Evolutionary conservation across 2,888 invertebrate species (phyloP).

Genomic region (Drosophila mulleri): DNA sequence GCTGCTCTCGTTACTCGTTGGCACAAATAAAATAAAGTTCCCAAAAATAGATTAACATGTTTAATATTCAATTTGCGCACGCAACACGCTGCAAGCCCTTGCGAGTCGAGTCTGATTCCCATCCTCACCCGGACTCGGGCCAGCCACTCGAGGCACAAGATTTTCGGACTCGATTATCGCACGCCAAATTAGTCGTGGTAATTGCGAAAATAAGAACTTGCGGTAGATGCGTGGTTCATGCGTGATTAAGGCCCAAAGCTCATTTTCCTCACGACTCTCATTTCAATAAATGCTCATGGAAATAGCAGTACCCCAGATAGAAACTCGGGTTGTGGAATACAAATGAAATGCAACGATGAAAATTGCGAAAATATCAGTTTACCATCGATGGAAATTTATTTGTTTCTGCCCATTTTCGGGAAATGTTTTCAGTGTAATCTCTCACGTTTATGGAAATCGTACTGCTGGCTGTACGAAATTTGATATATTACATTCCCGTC

Average conservation of each 20-base stretch:
- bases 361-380: too few relatives aligned
- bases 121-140: not conserved
- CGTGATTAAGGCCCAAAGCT: not conserved
- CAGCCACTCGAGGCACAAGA: conserved; percentile 42
- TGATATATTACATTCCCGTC: too few relatives aligned
- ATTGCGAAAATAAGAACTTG: conserved; percentile 46
- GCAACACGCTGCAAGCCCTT: conserved; percentile 42
- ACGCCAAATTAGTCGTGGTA: conserved; percentile 59
- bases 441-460: too few relatives aligned
- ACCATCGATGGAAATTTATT: too few relatives aligned
- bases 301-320: too few relatives aligned
- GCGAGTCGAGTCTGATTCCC: too few relatives aligned
- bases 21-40: conserved; percentile 59
- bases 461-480: too few relatives aligned
- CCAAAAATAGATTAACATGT: conserved; percentile 82
- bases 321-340: too few relatives aligned
- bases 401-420: too few relatives aligned
- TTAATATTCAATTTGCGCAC: conserved; percentile 82
- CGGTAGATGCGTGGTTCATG: conserved; percentile 12
- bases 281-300: too few relatives aligned
- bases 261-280: not conserved
- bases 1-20: not conserved
- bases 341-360: too few relatives aligned
- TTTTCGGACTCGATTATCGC: conserved; percentile 56
- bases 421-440: too few relatives aligned